Percentiles rank a stretch among this genome's conserved stretches.
These are phyloP conservation scores for Tiphia femorata DNA, from an alignment of 2,888 invertebrate genomes.

Conservation along the genomic window DNA sequence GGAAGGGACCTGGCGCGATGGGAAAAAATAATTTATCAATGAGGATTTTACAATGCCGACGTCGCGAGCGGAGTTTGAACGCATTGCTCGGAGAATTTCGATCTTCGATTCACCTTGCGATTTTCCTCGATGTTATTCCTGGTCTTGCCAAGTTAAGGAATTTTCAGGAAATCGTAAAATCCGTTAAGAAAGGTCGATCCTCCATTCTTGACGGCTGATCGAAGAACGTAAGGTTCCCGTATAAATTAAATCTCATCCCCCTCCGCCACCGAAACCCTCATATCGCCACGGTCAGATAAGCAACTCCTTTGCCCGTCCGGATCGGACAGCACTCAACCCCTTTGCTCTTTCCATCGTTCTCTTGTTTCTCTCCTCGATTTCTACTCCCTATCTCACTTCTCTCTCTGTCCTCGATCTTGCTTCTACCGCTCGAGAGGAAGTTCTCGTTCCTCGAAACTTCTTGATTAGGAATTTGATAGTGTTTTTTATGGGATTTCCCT, in stretches of 20 bases:
- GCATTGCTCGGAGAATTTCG: too few relatives aligned
- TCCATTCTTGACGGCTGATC: constrained; percentile 2
- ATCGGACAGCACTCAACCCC: constrained; percentile 3
- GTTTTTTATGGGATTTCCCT: constrained; percentile 49
- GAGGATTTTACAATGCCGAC: constrained; percentile 25
- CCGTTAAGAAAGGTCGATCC: background rate
- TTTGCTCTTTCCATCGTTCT: constrained; percentile 4
- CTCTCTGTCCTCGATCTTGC: constrained; percentile 14
- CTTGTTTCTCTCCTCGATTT: constrained; percentile 15
- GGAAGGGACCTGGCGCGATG: constrained; percentile 25
- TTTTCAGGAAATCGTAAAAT: too few relatives aligned
- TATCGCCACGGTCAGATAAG: too few relatives aligned
- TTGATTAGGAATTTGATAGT: constrained; percentile 58
- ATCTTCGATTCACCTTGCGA: too few relatives aligned
- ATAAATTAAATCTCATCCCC: background rate
- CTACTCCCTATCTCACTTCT: constrained; percentile 11
- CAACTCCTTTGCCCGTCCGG: too few relatives aligned
- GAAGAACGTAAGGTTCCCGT: constrained; percentile 11
- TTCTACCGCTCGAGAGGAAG: constrained; percentile 26
- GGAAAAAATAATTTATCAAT: constrained; percentile 55
- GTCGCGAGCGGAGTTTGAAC: too few relatives aligned
- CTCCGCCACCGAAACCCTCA: too few relatives aligned
- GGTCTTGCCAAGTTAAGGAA: too few relatives aligned
- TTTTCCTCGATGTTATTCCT: too few relatives aligned
- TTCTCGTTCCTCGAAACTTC: constrained; percentile 51